Evolutionary conservation across 1,140 invertebrate species (phyloP), one percentile per base, ranked within the genome.

Genomic region (Pseudomyrmex pallidus): DNA sequence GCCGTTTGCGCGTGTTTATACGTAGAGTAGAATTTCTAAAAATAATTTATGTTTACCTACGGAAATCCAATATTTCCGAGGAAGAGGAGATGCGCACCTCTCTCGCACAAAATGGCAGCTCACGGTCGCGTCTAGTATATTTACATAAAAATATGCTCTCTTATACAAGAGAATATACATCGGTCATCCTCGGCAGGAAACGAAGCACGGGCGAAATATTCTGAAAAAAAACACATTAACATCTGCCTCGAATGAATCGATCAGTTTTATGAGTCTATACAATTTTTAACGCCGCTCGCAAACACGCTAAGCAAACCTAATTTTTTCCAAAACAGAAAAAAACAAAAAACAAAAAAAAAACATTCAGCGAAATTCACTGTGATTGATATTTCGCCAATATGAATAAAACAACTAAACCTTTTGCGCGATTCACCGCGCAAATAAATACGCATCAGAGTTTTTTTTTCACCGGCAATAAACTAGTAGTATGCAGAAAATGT

Each of bases 31-130:
- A 72, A 80, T 80, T 80, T 80, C 76, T 80, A 80, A 80, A 80
- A 80, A 80, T 80, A 80, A 80, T 80, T 80, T 80, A 80, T 80
- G 76, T 80, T 80, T 80, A 80, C 76, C 66, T 80, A 80, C 54
- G 59, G 76, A 80, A 80, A 80, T 80, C 68, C 76, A 80, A 80
- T 80, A 80, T 80, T 80, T 57, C 76, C 35, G 35, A 35, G 62
- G 66, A 70, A 66, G 56, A 80, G 56, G 67, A 70, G 76, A 80
- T 80, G 72, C 44, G 54, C 64, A 78, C 74, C 52, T 35, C 17
- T 15, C n/a, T 52, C 17, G 66, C 46, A 72, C 76, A 80, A 80
- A 80, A 80, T 72, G 66, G 66, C 54, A 80, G 66, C 12, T 12
- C 74, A 48, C 54, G 64, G 64, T 70, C 64, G 76, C 66, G 59